A percentile compares a stretch with the other conserved stretches of the same genome.
Conservation (phyloP, 2,888 invertebrate species). For the Lucinisca nassula region DNA sequence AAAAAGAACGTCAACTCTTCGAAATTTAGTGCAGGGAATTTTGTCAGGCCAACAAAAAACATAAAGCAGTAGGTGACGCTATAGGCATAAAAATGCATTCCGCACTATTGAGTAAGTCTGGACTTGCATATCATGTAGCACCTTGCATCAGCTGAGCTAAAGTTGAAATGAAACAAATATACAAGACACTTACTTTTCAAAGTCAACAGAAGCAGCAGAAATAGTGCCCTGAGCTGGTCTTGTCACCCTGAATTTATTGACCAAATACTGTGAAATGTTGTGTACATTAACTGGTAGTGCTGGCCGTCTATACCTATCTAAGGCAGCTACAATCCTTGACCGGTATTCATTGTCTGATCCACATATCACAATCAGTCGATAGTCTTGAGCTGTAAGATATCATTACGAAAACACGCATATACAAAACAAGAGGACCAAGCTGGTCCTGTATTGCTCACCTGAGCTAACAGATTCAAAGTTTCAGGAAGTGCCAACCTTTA, state of each 20-base stretch:
- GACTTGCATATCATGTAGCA: too few species aligned
- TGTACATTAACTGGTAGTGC: slow-evolving; percentile 29
- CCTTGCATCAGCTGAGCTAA: too few species aligned
- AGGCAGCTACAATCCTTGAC: slow-evolving; percentile 79
- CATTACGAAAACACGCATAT: not conserved
- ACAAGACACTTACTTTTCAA: slow-evolving; percentile 45
- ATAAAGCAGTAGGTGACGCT: too few species aligned
- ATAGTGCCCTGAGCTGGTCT: not conserved
- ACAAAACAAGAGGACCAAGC: not conserved
- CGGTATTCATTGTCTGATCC: slow-evolving; percentile 80
- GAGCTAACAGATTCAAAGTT: too few species aligned
- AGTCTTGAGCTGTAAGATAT: slow-evolving; percentile 51
- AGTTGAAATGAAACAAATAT: too few species aligned
- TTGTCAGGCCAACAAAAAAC: too few species aligned
- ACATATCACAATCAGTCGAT: slow-evolving; percentile 80
- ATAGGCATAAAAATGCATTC: too few species aligned
- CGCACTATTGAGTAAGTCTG: too few species aligned
- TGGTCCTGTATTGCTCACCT: not conserved
- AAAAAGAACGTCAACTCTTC: too few species aligned
- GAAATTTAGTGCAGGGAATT: too few species aligned
- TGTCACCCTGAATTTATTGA: slow-evolving; percentile 35
- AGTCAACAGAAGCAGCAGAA: slow-evolving; percentile 51
- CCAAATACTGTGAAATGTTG: slow-evolving; percentile 26
- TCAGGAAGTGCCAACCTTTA: too few species aligned
- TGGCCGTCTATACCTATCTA: slow-evolving; percentile 53